Conservation (phyloP, 2,888 invertebrate species). For the Tolmerus cingulatus region DNA sequence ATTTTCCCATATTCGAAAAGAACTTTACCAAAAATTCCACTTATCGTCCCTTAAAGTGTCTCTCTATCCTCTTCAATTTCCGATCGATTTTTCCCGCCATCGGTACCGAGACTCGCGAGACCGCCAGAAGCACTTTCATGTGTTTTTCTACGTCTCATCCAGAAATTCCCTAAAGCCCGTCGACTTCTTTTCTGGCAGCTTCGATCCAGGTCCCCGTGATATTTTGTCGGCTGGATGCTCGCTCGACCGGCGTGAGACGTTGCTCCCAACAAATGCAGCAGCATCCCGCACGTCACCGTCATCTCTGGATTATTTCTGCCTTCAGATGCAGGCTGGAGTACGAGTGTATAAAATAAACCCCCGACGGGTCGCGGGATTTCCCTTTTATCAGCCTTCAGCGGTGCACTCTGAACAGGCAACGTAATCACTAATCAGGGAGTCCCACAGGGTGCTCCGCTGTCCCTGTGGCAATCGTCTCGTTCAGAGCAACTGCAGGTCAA, state of each 20-base stretch:
- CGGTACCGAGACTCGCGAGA: background rate
- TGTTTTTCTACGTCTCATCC: background rate
- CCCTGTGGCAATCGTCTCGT: background rate
- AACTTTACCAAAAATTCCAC: too few species aligned
- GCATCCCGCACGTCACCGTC: background rate
- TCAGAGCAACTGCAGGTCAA: background rate
- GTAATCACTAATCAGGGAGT: background rate
- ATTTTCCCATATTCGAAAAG: too few species aligned
- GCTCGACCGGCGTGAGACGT: background rate
- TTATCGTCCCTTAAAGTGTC: too few species aligned
- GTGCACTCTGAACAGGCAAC: background rate
- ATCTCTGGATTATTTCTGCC: constrained; percentile 8
- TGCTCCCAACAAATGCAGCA: background rate
- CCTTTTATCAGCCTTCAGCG: background rate
- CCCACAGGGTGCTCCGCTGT: background rate
- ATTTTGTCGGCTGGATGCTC: background rate
- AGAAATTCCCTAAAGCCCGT: background rate
- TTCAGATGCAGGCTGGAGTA: background rate
- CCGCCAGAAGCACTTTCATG: background rate
- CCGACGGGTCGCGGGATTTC: background rate
- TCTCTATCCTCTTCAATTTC: background rate
- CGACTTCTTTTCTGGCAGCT: background rate
- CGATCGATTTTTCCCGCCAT: background rate
- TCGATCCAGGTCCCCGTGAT: background rate
- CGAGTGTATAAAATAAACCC: background rate